Evolutionary conservation across 2,888 invertebrate species (phyloP).

Genomic region (Plemyria rubiginata): DNA sequence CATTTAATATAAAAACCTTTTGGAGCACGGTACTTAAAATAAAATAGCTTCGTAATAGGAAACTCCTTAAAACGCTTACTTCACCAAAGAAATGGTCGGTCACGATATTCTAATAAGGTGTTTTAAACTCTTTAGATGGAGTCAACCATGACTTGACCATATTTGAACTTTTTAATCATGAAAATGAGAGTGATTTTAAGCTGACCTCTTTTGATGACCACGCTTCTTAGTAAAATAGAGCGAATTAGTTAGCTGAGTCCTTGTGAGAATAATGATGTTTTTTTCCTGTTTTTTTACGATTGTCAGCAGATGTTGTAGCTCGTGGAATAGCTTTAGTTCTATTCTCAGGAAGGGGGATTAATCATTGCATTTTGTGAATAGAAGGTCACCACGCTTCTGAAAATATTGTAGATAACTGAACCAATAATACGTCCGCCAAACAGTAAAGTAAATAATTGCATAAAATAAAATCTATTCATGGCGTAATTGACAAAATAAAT

Average conservation of each 20-base stretch:
- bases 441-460: neutral
- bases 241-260: too few species aligned
- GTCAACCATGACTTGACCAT: neutral
- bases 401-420: too few species aligned
- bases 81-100: constrained; percentile 1
- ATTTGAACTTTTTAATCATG: neutral
- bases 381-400: too few species aligned
- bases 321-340: too few species aligned
- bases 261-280: too few species aligned
- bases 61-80: neutral
- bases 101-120: neutral
- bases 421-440: neutral
- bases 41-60: neutral
- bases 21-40: neutral
- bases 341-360: too few species aligned
- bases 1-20: neutral
- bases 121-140: neutral
- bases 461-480: neutral
- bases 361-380: too few species aligned
- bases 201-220: neutral
- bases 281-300: too few species aligned
- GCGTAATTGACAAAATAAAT: neutral
- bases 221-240: neutral
- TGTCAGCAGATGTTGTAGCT: too few species aligned
- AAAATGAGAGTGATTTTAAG: neutral